Base-by-base conservation (phyloP, 2,113 vertebrate species). In the Seriola dumerili region DNA sequence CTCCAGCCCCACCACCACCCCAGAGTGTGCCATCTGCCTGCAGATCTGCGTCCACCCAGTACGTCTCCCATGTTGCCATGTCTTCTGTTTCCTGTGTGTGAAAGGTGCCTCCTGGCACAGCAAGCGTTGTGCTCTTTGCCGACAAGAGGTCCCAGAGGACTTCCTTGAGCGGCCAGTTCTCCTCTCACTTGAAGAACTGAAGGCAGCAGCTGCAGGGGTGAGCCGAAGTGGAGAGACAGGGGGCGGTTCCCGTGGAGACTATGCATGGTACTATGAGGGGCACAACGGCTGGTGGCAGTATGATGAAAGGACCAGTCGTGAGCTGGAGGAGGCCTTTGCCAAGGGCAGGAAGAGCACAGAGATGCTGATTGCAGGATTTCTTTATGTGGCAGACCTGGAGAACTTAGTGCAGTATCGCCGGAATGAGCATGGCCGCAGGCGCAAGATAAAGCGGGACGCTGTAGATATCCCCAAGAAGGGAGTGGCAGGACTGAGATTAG, bases 271-370 rank as follows among this genome's bases (percentile, higher is more conserved):
- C 94, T 99, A 99, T 8, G 97, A 99, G 93, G 98, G 98, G 34
- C 96, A 97, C 87, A 99, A 99, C 34, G 98, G 98, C 72, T 99
- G 98, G 98, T 99, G 98, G 98, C 98, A 99, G 92, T 99, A 99
- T 13, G 98, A 99, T 48, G 98, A 99, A 91, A 96, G 98, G 66
- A 98, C 97, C 76, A 99, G 95, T 91, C 95, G 95, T 50, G 97
- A 99, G 91, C 94, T 99, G 90, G 98, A 99, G 94, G 98, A 99
- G 72, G 97, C 98, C 25, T 97, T 97, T 76, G 89, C 95, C 75
- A 97, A 97, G 91, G 98, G 96, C 85, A 97, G 96, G 94, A 99
- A 97, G 93, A 98, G 95, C 91, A 97, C 97, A 0, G 98, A 99
- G 94, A 99, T 99, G 98, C 94, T 99, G 50, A 99, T 99, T 21